Evolutionary conservation across 1,140 invertebrate genomes (phyloP).

Genomic region (Polypedilum pembai): DNA sequence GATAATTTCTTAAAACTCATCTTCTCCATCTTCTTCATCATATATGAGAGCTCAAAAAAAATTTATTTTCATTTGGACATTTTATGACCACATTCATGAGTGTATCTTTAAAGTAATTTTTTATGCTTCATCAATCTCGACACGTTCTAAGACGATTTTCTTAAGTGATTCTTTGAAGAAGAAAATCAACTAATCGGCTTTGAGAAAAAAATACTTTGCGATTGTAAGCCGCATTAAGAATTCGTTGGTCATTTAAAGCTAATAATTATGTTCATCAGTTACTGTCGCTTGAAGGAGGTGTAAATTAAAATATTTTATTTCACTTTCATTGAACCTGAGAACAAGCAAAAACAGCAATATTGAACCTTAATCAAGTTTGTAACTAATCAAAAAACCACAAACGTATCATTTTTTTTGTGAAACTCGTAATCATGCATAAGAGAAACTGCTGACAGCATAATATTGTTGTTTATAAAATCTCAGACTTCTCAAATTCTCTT

Average conservation of each 20-base stretch:
- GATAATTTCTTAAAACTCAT: constrained; percentile 1
- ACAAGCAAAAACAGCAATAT: neutral
- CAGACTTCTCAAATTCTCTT: neutral
- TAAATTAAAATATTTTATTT: neutral
- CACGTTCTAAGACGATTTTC: constrained; percentile 1
- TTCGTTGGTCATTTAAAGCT: neutral
- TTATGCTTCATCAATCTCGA: constrained; percentile 6
- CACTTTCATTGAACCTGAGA: too few relatives aligned
- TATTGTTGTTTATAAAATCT: neutral
- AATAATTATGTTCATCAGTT: neutral
- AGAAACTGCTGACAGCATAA: neutral
- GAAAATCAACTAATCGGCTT: constrained; percentile 5
- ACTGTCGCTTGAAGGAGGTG: neutral
- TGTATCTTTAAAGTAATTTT: neutral
- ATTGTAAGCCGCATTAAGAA: neutral
- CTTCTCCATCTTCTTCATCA: neutral
- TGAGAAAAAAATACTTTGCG: constrained; percentile 4
- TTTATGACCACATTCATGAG: neutral
- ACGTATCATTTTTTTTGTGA: neutral
- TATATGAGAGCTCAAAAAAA: neutral
- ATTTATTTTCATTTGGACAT: neutral
- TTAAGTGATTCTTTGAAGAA: neutral
- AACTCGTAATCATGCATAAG: neutral
- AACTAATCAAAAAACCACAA: neutral
- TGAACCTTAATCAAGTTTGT: neutral